These are phyloP conservation scores for Neopipo cinnamomea DNA, from an alignment of 2,113 vertebrate genomes.

Conservation along the genomic window DNA sequence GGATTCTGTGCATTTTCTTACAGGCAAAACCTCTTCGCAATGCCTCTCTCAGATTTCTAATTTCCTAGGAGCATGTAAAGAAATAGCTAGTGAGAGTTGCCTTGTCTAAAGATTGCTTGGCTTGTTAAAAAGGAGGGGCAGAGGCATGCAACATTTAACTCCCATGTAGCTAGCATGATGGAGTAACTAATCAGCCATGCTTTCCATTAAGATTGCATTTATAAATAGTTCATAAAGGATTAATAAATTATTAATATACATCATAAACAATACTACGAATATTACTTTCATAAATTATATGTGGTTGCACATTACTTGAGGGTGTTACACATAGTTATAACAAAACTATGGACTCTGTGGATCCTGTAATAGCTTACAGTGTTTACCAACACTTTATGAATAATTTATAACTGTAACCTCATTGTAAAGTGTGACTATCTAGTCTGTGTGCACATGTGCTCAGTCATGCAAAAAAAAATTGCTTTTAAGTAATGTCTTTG, in stretches of 20 bases:
- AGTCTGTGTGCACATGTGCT: not conserved
- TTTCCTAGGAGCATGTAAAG: not conserved
- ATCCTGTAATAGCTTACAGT: conserved; percentile 19
- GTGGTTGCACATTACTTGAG: conserved; percentile 21
- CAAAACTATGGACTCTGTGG: conserved; percentile 12
- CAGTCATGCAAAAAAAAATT: conserved; percentile 25
- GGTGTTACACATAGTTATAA: not conserved
- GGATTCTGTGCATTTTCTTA: not conserved
- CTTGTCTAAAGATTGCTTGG: not conserved
- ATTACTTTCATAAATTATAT: conserved; percentile 18
- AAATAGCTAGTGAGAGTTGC: not conserved
- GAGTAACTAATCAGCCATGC: not conserved
- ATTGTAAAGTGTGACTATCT: conserved; percentile 46
- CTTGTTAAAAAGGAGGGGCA: not conserved
- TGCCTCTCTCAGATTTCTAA: not conserved
- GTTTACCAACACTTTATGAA: conserved; percentile 28
- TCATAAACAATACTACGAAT: conserved; percentile 1
- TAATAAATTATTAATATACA: conserved; percentile 54
- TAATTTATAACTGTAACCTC: conserved; percentile 29
- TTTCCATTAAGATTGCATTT: not conserved
- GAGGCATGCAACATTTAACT: not conserved
- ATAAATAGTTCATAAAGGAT: conserved; percentile 52
- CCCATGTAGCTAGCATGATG: not conserved
- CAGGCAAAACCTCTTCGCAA: not conserved
- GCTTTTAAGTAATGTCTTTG: conserved; percentile 33